These are phyloP conservation scores for Beris morrisii DNA, from an alignment of 2,888 invertebrate species.

Conservation along the genomic window DNA sequence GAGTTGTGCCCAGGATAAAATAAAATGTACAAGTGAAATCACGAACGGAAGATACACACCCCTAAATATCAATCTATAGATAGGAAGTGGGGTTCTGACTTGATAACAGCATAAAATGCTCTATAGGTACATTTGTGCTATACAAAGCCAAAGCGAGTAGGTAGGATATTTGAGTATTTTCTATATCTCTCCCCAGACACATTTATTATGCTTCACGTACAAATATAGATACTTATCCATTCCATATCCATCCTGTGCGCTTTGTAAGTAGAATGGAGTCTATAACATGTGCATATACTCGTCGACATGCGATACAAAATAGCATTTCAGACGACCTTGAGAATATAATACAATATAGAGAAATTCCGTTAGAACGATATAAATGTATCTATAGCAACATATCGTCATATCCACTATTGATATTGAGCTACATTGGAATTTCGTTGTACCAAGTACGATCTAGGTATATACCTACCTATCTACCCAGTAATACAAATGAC, in stretches of 20 bases:
- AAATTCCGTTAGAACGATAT: conserved; percentile 34
- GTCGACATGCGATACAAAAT: conserved; percentile 31
- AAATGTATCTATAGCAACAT: not conserved
- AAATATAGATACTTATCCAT: too few species aligned
- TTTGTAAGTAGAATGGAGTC: too few species aligned
- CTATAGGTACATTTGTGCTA: too few species aligned
- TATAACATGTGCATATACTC: conserved; percentile 14
- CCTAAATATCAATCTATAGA: too few species aligned
- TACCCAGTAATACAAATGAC: not conserved
- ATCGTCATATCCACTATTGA: conserved; percentile 9
- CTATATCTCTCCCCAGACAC: conserved; percentile 31
- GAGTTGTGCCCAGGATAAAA: not conserved
- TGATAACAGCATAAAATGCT: too few species aligned
- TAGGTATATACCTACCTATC: not conserved
- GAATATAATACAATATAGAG: conserved; percentile 37
- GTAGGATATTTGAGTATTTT: too few species aligned
- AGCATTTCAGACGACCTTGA: conserved; percentile 38
- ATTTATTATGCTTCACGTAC: conserved; percentile 24
- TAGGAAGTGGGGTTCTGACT: too few species aligned
- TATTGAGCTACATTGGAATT: conserved; percentile 11
- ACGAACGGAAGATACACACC: too few species aligned
- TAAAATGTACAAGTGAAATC: too few species aligned
- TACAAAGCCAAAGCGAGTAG: too few species aligned
- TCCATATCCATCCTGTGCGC: too few species aligned
- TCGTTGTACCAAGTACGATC: not conserved